These are phyloP conservation scores for Acleris laterana DNA, from an alignment of 2,888 invertebrate genomes.

Conservation along the genomic window DNA sequence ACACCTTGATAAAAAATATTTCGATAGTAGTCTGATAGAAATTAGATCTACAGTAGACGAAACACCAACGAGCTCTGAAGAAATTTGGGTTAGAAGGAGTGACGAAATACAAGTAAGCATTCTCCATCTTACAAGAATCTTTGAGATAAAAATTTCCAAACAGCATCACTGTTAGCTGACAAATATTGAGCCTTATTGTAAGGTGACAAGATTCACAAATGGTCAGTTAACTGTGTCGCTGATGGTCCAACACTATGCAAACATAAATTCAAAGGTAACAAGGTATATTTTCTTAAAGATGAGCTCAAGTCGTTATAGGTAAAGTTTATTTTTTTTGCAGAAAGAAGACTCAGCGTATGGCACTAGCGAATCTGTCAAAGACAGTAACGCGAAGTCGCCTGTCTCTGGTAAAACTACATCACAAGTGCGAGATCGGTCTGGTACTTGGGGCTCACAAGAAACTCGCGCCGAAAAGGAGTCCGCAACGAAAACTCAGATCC, in stretches of 20 bases:
- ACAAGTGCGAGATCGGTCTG: constrained; percentile 84
- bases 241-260: no score
- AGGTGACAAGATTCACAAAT: no score
- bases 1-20: constrained; percentile 91
- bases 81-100: constrained; percentile 88
- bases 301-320: no score
- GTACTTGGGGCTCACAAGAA: constrained; percentile 83
- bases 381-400: constrained; percentile 30
- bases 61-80: constrained; percentile 86
- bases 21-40: constrained; percentile 92
- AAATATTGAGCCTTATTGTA: no score
- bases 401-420: constrained; percentile 43
- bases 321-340: not conserved
- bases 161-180: no score
- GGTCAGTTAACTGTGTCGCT: no score
- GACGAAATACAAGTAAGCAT: constrained; percentile 84
- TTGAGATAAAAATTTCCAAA: no score
- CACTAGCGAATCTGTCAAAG: constrained; percentile 17
- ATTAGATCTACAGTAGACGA: constrained; percentile 90
- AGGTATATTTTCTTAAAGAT: no score
- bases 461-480: constrained; percentile 57
- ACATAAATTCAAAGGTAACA: no score
- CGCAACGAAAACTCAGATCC: constrained; percentile 48
- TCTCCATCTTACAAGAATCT: no score
- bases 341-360: constrained; percentile 10